A percentile compares a stretch with the other conserved stretches of the same genome.
Evolutionary conservation across 2,113 vertebrate genomes (phyloP).

Genomic region (Ranitomeya imitator): DNA sequence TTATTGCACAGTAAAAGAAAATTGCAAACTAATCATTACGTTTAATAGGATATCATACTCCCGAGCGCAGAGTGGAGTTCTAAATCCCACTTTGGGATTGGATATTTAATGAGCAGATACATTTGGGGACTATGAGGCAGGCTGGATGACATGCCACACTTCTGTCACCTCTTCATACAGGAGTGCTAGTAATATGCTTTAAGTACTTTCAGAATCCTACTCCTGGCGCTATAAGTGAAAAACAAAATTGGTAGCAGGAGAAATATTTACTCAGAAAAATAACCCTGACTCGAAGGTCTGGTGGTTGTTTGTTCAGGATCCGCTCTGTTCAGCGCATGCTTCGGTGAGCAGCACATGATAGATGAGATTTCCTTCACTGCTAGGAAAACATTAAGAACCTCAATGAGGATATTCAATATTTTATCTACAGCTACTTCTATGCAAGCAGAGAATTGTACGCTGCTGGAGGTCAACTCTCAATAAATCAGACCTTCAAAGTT

Average conservation of each 20-base stretch:
- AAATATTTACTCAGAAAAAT: neutral
- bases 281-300: neutral
- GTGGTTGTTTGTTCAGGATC: neutral
- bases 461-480: neutral
- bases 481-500: neutral
- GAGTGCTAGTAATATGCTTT: neutral
- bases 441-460: neutral
- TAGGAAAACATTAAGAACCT: conserved; percentile 1
- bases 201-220: neutral
- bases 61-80: neutral
- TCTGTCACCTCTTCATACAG: neutral
- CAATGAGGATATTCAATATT: neutral
- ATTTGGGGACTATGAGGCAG: neutral
- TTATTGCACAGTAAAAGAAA: neutral
- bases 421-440: neutral
- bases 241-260: neutral
- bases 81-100: neutral
- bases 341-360: neutral
- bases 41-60: neutral
- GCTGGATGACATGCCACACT: neutral
- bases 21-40: neutral
- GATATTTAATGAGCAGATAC: neutral
- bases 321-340: neutral
- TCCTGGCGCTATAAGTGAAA: neutral
- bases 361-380: neutral